Conservation (phyloP, 2,888 invertebrate species). For the Endomychus coccineus region DNA sequence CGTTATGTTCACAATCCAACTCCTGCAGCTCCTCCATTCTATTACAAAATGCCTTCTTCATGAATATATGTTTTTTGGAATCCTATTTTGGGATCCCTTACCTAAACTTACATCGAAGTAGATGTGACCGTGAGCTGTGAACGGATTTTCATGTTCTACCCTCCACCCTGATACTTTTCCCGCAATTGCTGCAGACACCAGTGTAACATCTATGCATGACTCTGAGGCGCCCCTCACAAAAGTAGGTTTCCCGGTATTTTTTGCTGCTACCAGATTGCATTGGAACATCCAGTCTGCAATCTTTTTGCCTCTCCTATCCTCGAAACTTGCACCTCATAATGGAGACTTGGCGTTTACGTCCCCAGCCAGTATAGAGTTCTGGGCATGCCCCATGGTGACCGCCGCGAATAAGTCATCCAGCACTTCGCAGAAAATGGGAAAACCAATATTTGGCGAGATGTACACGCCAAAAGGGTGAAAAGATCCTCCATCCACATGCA, state of each 20-base stretch:
- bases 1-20: too few species aligned
- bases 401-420: not conserved
- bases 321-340: constrained; percentile 21
- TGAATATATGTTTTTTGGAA: too few species aligned
- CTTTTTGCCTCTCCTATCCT: constrained; percentile 19
- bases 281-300: constrained; percentile 22
- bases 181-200: too few species aligned
- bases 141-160: too few species aligned
- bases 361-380: not conserved
- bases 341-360: not conserved
- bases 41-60: too few species aligned
- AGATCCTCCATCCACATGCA: not conserved
- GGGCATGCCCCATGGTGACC: not conserved
- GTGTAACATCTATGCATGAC: not conserved
- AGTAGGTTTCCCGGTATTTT: not conserved
- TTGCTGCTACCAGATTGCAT: constrained; percentile 10
- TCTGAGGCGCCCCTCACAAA: not conserved
- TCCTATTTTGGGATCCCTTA: too few species aligned
- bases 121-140: too few species aligned
- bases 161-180: too few species aligned
- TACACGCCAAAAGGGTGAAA: not conserved
- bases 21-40: too few species aligned
- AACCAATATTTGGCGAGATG: not conserved
- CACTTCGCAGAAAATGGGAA: not conserved
- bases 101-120: too few species aligned